A percentile compares a stretch with the other conserved stretches of the same genome.
phyloP scores from a whole-genome alignment of 2,888 invertebrate genomes.

The Aphodius granarius region DNA sequence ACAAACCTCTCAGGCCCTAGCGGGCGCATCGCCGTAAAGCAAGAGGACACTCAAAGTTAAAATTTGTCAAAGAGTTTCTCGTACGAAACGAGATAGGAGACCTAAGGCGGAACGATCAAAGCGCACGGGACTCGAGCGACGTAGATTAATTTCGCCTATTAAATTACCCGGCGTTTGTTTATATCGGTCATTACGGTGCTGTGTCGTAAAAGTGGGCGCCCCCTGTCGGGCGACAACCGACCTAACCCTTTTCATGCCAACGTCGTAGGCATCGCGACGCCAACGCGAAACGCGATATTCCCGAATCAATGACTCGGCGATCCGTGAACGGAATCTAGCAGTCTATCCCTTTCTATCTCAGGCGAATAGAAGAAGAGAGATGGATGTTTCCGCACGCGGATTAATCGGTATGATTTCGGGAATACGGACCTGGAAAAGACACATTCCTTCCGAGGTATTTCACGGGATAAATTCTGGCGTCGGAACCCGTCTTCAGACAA shows the following conservation, averaged over 20 bases:
- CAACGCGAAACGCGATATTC: no score
- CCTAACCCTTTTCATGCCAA: not conserved
- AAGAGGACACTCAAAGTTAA: not conserved
- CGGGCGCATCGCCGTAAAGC: not conserved
- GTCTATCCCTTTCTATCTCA: no score
- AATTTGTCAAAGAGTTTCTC: not conserved
- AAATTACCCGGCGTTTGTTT: not conserved
- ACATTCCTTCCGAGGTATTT: conserved; percentile 16
- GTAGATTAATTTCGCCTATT: not conserved
- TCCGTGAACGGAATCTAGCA: no score
- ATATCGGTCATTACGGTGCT: not conserved
- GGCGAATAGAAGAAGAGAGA: not conserved
- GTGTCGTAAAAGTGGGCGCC: not conserved
- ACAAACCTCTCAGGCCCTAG: not conserved
- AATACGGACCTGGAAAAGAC: not conserved
- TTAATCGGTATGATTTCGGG: no score
- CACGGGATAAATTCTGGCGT: conserved; percentile 29
- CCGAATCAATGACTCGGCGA: no score
- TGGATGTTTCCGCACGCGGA: no score
- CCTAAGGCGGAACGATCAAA: not conserved
- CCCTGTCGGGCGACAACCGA: not conserved
- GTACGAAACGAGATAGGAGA: not conserved
- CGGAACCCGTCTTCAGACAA: conserved; percentile 39
- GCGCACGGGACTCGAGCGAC: not conserved
- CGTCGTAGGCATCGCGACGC: not conserved